phyloP scores from a whole-genome alignment of 2,888 invertebrate genomes.

The Deilephila porcellus region DNA sequence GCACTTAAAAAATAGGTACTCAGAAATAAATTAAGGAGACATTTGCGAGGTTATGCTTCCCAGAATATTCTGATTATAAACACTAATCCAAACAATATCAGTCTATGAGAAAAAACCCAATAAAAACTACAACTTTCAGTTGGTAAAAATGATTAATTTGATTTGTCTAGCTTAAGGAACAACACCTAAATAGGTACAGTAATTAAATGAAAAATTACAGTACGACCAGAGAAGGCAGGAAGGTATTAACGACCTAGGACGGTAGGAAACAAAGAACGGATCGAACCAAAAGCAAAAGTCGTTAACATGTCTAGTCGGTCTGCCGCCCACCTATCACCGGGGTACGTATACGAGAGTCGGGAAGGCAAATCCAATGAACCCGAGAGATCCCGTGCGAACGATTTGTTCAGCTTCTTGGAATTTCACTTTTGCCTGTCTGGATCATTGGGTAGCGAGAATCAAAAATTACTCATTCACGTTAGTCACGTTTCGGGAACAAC shows the following conservation, averaged over 20 bases:
- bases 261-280: constrained; percentile 8
- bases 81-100: no score
- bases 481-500: not conserved
- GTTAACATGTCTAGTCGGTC: constrained; percentile 21
- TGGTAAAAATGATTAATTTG: no score
- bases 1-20: no score
- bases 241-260: not conserved
- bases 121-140: no score
- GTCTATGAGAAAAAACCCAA: no score
- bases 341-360: not conserved
- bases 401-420: not conserved
- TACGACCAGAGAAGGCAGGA: not conserved
- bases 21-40: no score
- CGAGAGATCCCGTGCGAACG: not conserved
- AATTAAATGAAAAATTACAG: not conserved
- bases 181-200: not conserved
- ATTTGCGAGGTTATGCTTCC: no score
- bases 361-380: not conserved
- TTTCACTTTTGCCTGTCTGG: not conserved
- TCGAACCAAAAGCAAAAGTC: not conserved
- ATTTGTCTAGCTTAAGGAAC: no score
- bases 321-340: not conserved
- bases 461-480: not conserved
- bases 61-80: no score
- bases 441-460: not conserved